phyloP scores from a whole-genome alignment of 2,113 vertebrate species.

The Brachyistius frenatus region DNA sequence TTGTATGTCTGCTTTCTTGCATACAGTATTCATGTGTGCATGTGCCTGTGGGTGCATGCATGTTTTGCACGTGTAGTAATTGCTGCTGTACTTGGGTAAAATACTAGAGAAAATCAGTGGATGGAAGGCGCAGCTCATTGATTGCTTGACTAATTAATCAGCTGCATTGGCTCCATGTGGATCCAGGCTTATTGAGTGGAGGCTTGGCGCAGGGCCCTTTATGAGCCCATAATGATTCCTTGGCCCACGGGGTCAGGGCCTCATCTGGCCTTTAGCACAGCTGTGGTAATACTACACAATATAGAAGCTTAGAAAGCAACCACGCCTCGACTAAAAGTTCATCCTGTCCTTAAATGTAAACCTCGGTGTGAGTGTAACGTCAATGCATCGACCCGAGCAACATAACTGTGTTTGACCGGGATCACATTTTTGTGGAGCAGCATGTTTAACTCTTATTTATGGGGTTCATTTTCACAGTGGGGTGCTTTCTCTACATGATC shows the following conservation, averaged over 20 bases:
- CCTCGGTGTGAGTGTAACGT: slow-evolving; percentile 31
- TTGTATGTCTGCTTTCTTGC: slow-evolving; percentile 31
- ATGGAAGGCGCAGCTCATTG: slow-evolving; percentile 76
- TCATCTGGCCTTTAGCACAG: slow-evolving; percentile 71
- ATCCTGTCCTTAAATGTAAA: slow-evolving; percentile 42
- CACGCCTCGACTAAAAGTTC: slow-evolving; percentile 26
- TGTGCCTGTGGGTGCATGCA: not conserved
- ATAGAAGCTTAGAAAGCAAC: slow-evolving; percentile 55
- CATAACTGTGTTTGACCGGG: slow-evolving; percentile 29
- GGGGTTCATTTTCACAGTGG: slow-evolving; percentile 59
- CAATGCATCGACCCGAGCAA: slow-evolving; percentile 23
- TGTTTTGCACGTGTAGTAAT: slow-evolving; percentile 58
- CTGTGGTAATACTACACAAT: slow-evolving; percentile 55
- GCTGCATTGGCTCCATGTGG: slow-evolving; percentile 78
- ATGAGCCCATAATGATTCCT: slow-evolving; percentile 82
- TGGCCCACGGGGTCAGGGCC: slow-evolving; percentile 71
- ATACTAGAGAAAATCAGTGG: slow-evolving; percentile 71
- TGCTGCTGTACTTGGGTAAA: slow-evolving; percentile 72
- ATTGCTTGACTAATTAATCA: slow-evolving; percentile 85
- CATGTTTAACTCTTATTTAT: slow-evolving; percentile 64
- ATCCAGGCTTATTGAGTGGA: slow-evolving; percentile 78
- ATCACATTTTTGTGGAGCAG: slow-evolving; percentile 29
- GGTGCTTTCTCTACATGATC: slow-evolving; percentile 58
- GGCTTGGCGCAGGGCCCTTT: slow-evolving; percentile 73
- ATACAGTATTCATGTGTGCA: slow-evolving; percentile 4